These are phyloP conservation scores for Abramis brama DNA, from an alignment of 2,113 vertebrate species.

Conservation along the genomic window DNA sequence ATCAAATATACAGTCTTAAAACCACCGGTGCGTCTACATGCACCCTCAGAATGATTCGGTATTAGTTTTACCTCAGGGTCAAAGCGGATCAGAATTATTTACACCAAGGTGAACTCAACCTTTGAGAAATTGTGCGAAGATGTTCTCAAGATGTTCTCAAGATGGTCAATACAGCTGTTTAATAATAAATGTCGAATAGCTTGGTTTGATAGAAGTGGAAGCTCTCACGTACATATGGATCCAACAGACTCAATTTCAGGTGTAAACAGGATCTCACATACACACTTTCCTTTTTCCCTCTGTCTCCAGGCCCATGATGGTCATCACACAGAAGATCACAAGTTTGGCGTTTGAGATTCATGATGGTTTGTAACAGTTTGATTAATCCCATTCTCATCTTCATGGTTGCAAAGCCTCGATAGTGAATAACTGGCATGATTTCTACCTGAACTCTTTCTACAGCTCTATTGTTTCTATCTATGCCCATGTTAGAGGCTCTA, in stretches of 20 bases:
- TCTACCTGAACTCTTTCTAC: slow-evolving; percentile 1
- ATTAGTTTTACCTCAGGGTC: background rate
- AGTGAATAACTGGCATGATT: slow-evolving; percentile 5
- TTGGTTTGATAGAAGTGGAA: background rate
- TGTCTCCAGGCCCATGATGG: slow-evolving; percentile 93
- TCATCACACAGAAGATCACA: slow-evolving; percentile 99
- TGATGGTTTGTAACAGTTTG: slow-evolving; percentile 84
- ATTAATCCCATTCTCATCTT: background rate
- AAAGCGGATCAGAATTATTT: background rate
- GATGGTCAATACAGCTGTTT: background rate
- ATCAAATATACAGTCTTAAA: no score
- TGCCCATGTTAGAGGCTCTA: background rate
- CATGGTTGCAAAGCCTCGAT: background rate
- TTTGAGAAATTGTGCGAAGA: background rate
- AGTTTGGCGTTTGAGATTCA: slow-evolving; percentile 96
- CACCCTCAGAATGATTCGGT: no score
- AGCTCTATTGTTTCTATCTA: background rate
- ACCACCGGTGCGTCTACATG: no score
- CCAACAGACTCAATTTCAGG: background rate
- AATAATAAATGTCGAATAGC: slow-evolving; percentile 27
- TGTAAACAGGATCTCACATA: background rate
- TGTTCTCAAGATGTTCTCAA: no score
- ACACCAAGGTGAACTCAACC: slow-evolving; percentile 10
- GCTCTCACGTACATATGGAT: background rate
- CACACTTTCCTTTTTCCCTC: background rate